These are phyloP conservation scores for Gallinago undulata DNA, from an alignment of 2,113 vertebrate species.

Conservation along the genomic window DNA sequence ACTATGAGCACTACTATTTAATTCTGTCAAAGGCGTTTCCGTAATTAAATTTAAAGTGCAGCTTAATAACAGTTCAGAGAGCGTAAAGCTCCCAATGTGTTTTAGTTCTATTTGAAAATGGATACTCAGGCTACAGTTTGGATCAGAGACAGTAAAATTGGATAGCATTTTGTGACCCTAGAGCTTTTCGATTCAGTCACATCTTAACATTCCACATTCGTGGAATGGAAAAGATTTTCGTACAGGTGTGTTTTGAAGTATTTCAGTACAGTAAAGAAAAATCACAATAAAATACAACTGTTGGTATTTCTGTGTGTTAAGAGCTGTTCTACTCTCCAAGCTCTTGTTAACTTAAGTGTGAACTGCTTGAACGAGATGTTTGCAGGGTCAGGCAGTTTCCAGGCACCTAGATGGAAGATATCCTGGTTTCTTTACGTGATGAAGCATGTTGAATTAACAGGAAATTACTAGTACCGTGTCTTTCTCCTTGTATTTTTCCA, in stretches of 20 bases:
- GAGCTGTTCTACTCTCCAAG: background rate
- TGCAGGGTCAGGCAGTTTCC: background rate
- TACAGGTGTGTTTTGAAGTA: background rate
- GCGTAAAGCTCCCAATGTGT: background rate
- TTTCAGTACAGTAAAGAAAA: background rate
- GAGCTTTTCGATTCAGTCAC: slow-evolving; percentile 7
- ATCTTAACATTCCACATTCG: background rate
- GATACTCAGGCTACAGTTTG: slow-evolving; percentile 11
- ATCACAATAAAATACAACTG: background rate
- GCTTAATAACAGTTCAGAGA: slow-evolving; percentile 18
- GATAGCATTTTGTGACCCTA: background rate
- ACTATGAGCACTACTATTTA: background rate
- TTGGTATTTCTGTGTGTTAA: background rate
- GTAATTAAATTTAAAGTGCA: slow-evolving; percentile 4
- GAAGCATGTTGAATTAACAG: background rate
- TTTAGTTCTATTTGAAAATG: slow-evolving; percentile 32
- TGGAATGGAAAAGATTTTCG: background rate
- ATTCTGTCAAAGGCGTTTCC: background rate
- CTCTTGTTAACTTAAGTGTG: background rate
- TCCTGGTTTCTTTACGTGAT: background rate
- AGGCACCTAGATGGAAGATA: background rate
- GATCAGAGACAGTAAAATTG: slow-evolving; percentile 11
- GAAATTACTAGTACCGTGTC: background rate
- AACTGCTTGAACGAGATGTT: background rate
- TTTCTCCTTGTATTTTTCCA: background rate